A percentile compares a stretch with the other conserved stretches of the same genome.
These are phyloP conservation scores for Fundulus diaphanus DNA, from an alignment of 2,797 vertebrate genomes.

Conservation along the genomic window DNA sequence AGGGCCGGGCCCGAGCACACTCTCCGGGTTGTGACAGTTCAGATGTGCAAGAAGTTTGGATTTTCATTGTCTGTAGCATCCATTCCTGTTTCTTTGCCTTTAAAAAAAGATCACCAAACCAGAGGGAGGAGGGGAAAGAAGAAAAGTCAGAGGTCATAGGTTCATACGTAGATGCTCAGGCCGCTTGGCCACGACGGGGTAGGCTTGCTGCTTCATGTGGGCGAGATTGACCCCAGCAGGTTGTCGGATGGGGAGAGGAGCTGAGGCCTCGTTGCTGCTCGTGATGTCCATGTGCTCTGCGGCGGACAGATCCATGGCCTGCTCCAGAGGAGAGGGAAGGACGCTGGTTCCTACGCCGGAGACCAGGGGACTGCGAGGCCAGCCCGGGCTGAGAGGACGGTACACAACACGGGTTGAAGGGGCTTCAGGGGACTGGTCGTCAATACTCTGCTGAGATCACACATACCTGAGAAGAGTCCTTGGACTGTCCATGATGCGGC, in stretches of 20 bases:
- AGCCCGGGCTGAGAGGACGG: slow-evolving; percentile 87
- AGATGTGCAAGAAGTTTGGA: slow-evolving; percentile 34
- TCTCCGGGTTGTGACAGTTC: slow-evolving; percentile 60
- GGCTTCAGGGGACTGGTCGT: background rate
- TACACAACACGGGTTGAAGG: background rate
- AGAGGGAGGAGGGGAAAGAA: slow-evolving; percentile 20
- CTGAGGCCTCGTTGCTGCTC: slow-evolving; percentile 90
- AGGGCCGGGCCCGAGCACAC: slow-evolving; percentile 38
- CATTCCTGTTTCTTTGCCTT: slow-evolving; percentile 64
- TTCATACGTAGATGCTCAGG: slow-evolving; percentile 99
- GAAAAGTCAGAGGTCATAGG: slow-evolving; percentile 89
- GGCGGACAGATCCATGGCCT: slow-evolving; percentile 92
- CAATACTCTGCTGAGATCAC: too few species aligned
- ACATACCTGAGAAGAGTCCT: slow-evolving; percentile 94
- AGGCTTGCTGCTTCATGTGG: slow-evolving; percentile 95
- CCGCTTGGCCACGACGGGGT: slow-evolving; percentile 92
- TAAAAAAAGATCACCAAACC: slow-evolving; percentile 62
- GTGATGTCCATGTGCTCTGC: slow-evolving; percentile 98
- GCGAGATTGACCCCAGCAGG: slow-evolving; percentile 85
- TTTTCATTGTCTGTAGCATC: slow-evolving; percentile 71
- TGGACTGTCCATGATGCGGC: slow-evolving; percentile 95
- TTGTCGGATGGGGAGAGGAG: slow-evolving; percentile 95
- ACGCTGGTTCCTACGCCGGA: slow-evolving; percentile 53
- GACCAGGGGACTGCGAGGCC: slow-evolving; percentile 89
- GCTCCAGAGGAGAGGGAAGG: slow-evolving; percentile 84